A percentile compares a stretch with the other conserved stretches of the same genome.
These are phyloP conservation scores for Clarias batrachus DNA, from an alignment of 2,113 vertebrate species.

Conservation along the genomic window DNA sequence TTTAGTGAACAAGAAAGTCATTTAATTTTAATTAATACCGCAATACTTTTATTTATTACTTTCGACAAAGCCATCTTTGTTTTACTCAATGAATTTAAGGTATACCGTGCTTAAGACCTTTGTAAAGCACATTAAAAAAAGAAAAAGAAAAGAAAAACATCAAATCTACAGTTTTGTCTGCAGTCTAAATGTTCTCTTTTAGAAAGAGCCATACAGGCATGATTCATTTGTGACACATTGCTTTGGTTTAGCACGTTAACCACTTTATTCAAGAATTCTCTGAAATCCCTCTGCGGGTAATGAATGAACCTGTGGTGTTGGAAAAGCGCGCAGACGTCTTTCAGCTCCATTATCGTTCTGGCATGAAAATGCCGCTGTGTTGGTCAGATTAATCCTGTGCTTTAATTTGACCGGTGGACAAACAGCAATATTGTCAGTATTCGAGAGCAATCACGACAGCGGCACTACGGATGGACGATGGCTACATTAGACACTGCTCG, in stretches of 20 bases:
- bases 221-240: not conserved
- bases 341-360: constrained; percentile 1
- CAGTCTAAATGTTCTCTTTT: not conserved
- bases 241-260: not conserved
- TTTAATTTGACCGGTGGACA: constrained; percentile 48
- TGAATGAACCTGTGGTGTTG: constrained; percentile 1
- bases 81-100: not conserved
- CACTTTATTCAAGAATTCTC: not conserved
- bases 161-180: not conserved
- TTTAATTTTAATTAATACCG: not conserved
- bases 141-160: not conserved
- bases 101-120: not conserved
- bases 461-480: constrained; percentile 35
- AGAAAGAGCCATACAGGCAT: no score
- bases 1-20: no score
- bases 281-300: not conserved
- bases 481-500: constrained; percentile 41
- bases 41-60: not conserved
- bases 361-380: constrained; percentile 46
- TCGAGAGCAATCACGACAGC: constrained; percentile 48
- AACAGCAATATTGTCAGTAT: constrained; percentile 48
- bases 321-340: not conserved
- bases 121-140: not conserved
- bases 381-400: constrained; percentile 54
- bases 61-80: not conserved